Conservation (phyloP, 2,888 invertebrate species). For the Ochropacha duplaris region DNA sequence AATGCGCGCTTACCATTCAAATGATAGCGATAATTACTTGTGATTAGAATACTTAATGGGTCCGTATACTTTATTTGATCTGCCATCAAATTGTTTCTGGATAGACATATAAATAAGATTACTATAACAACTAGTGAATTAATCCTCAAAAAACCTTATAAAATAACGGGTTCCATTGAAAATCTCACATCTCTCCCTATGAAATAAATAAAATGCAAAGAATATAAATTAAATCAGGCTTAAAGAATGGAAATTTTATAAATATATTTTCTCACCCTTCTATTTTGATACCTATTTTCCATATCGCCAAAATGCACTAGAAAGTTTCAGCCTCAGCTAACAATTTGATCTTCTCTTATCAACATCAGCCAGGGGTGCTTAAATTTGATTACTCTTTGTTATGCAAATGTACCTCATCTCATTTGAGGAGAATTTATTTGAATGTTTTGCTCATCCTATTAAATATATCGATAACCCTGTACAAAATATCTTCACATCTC, state of each 20-base stretch:
- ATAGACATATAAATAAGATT: not conserved
- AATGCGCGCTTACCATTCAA: constrained; percentile 48
- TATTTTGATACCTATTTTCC: not conserved
- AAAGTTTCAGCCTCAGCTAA: constrained; percentile 2
- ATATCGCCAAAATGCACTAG: constrained; percentile 3
- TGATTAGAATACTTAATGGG: constrained; percentile 61
- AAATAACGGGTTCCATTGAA: not conserved
- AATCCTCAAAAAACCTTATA: no score
- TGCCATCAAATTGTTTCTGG: not conserved
- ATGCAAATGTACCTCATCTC: not conserved
- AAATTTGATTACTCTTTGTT: not conserved
- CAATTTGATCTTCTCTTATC: constrained; percentile 1
- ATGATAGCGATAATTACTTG: constrained; percentile 57
- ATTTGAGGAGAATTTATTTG: not conserved
- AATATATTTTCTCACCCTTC: not conserved
- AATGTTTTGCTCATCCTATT: not conserved
- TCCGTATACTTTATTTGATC: constrained; percentile 6
- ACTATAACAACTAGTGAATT: no score
- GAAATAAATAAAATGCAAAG: not conserved
- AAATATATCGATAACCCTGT: not conserved
- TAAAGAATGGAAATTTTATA: not conserved
- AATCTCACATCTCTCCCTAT: not conserved
- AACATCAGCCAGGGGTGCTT: not conserved
- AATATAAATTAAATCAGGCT: not conserved
- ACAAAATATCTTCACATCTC: not conserved